Percentiles rank a stretch among this genome's conserved stretches.
Evolutionary conservation across 2,888 invertebrate species (phyloP).

Genomic region (Vanessa cardui): DNA sequence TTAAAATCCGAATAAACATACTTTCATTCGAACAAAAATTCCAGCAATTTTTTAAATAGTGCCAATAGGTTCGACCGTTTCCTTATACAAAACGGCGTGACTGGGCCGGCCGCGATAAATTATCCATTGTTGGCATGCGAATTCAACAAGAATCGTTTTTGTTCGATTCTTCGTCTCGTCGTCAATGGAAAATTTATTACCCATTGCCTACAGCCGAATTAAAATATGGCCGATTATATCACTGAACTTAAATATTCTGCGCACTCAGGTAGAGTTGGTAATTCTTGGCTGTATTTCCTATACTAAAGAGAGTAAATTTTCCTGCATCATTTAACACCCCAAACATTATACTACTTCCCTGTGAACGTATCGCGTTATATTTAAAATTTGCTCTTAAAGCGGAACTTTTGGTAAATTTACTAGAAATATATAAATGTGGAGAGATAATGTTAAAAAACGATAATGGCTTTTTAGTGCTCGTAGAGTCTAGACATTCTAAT

Average conservation of each 20-base stretch:
- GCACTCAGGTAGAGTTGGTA: constrained; percentile 63
- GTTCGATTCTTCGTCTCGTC: constrained; percentile 80
- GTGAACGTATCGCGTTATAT: constrained; percentile 15
- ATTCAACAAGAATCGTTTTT: constrained; percentile 79
- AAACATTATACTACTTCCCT: constrained; percentile 51
- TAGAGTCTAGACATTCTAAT: neutral
- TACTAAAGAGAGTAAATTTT: constrained; percentile 49
- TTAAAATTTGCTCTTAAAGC: constrained; percentile 3
- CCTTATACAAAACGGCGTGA: constrained; percentile 60
- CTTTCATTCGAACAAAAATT: constrained; percentile 18
- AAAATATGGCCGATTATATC: constrained; percentile 78
- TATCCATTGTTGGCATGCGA: constrained; percentile 75
- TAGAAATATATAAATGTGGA: neutral
- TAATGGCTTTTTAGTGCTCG: constrained; percentile 9
- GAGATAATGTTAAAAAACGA: constrained; percentile 2
- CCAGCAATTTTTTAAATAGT: constrained; percentile 46
- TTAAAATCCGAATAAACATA: neutral
- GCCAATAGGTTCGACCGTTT: constrained; percentile 47
- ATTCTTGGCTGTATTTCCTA: constrained; percentile 62
- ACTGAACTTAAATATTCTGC: constrained; percentile 66
- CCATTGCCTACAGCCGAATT: constrained; percentile 66
- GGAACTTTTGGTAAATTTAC: constrained; percentile 11
- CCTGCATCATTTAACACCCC: constrained; percentile 54
- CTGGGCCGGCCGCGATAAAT: constrained; percentile 75
- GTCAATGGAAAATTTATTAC: constrained; percentile 79